A percentile compares a stretch with the other conserved stretches of the same genome.
Conservation (phyloP, 2,888 invertebrate genomes). For the Hydraecia micacea region DNA sequence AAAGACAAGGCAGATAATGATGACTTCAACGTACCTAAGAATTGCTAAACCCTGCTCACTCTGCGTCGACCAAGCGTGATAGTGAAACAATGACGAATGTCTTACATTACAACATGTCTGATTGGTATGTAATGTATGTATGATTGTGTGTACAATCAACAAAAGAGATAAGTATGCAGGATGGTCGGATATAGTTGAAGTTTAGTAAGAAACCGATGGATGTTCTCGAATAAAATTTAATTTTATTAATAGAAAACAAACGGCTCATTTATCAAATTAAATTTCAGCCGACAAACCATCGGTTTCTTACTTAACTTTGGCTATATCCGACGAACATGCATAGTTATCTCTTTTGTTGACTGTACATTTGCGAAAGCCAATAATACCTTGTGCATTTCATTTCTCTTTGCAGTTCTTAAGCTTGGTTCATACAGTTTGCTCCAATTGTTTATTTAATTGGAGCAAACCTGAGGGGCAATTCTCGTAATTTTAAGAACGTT, state of each 20-base stretch:
- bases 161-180: too few relatives aligned
- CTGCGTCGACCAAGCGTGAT: not conserved
- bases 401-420: slow-evolving; percentile 44
- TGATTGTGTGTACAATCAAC: slow-evolving; percentile 24
- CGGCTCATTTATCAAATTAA: too few relatives aligned
- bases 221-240: too few relatives aligned
- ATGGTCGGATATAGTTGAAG: too few relatives aligned
- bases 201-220: too few relatives aligned
- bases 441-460: slow-evolving; percentile 29
- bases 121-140: slow-evolving; percentile 21
- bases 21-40: not conserved
- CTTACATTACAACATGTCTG: slow-evolving; percentile 12
- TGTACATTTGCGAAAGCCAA: slow-evolving; percentile 53
- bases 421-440: slow-evolving; percentile 31
- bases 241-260: too few relatives aligned
- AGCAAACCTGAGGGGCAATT: not conserved
- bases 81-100: slow-evolving; percentile 10
- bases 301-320: too few relatives aligned
- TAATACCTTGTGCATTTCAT: slow-evolving; percentile 51
- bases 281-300: too few relatives aligned
- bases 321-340: too few relatives aligned
- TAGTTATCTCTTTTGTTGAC: too few relatives aligned
- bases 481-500: too few relatives aligned
- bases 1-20: not conserved
- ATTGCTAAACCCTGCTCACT: not conserved